phyloP scores from a whole-genome alignment of 2,888 invertebrate genomes.

The Adelphocoris suturalis region DNA sequence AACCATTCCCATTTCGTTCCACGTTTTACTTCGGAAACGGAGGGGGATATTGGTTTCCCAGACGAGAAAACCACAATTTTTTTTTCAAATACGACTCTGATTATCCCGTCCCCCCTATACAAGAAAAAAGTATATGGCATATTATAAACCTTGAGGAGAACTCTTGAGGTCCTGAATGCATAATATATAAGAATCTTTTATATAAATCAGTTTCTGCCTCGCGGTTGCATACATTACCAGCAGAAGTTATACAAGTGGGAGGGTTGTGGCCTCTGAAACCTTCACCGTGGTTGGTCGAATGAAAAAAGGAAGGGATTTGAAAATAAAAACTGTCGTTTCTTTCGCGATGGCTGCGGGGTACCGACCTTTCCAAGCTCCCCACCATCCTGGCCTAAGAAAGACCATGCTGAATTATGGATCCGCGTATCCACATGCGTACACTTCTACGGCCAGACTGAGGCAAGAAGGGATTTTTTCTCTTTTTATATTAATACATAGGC shows the following conservation, averaged over 20 bases:
- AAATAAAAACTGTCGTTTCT: constrained; percentile 57
- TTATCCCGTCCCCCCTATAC: background rate
- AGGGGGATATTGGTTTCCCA: constrained; percentile 46
- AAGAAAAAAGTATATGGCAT: constrained; percentile 15
- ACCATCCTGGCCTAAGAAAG: constrained; percentile 37
- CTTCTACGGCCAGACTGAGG: background rate
- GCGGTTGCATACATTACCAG: constrained; percentile 30
- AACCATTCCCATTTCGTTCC: constrained; percentile 46
- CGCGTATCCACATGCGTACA: constrained; percentile 11
- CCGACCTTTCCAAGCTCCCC: background rate
- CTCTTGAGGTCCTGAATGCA: constrained; percentile 25
- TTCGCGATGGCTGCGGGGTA: constrained; percentile 33
- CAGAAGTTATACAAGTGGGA: constrained; percentile 37
- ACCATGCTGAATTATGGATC: constrained; percentile 60
- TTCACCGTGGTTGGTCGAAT: constrained; percentile 42
- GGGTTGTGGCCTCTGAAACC: constrained; percentile 38
- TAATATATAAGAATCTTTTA: constrained; percentile 12
- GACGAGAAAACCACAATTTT: constrained; percentile 41
- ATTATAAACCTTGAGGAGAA: background rate
- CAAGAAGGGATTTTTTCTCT: background rate
- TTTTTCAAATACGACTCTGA: constrained; percentile 8
- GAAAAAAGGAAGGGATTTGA: constrained; percentile 55
- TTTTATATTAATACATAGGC: constrained; percentile 36
- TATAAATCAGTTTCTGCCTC: background rate
- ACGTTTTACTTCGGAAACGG: constrained; percentile 6